A percentile compares a stretch with the other conserved stretches of the same genome.
Evolutionary conservation across 1,140 invertebrate genomes (phyloP).

Genomic region (Colletes latitarsis): DNA sequence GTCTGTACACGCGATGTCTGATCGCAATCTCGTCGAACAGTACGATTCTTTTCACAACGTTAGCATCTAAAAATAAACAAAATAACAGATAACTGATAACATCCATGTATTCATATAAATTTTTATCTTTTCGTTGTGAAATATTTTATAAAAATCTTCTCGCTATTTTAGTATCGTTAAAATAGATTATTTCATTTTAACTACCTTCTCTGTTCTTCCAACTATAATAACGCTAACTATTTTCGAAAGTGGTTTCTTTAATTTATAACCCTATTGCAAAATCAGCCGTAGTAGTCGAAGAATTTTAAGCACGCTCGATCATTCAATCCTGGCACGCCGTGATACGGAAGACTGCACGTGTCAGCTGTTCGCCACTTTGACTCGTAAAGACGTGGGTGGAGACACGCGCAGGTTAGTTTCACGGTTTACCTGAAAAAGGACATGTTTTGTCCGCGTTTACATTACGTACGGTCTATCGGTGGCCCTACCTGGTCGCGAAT

Average conservation of each 20-base stretch:
- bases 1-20: too few species aligned
- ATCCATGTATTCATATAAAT: too few species aligned
- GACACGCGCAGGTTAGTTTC: conserved; percentile 20
- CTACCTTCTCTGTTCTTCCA: too few species aligned
- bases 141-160: too few species aligned
- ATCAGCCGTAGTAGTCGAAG: not conserved
- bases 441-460: conserved; percentile 34
- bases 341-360: conserved; percentile 21
- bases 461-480: conserved; percentile 46
- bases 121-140: too few species aligned
- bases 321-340: not conserved
- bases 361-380: conserved; percentile 52
- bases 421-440: conserved; percentile 44
- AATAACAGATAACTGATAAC: too few species aligned
- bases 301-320: conserved; percentile 20
- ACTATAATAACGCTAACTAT: too few species aligned
- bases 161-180: too few species aligned
- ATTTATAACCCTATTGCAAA: conserved; percentile 3
- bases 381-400: conserved; percentile 22
- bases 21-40: not conserved
- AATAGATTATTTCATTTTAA: too few species aligned
- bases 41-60: not conserved
- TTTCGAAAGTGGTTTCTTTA: not conserved
- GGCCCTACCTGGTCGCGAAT: conserved; percentile 51
- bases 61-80: too few species aligned